phyloP scores from a whole-genome alignment of 2,113 vertebrate genomes.

The Raja brachyura region DNA sequence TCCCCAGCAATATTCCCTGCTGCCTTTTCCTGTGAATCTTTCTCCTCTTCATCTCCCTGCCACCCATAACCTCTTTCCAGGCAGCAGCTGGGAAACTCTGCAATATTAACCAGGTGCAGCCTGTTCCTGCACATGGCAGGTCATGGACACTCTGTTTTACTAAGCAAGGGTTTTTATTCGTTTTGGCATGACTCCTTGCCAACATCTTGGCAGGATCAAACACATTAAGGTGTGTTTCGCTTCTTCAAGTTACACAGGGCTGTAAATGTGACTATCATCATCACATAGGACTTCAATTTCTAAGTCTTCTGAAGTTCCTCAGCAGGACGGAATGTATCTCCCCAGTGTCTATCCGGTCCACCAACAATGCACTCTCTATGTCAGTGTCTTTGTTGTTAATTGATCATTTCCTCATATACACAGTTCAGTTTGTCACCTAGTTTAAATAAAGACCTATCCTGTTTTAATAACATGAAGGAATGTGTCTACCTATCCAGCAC shows the following conservation, averaged over 20 bases:
- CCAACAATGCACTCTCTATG: background rate
- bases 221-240: background rate
- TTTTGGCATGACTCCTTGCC: background rate
- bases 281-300: background rate
- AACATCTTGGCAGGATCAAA: background rate
- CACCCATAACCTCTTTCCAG: background rate
- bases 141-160: background rate
- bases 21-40: too few species aligned
- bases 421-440: background rate
- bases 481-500: background rate
- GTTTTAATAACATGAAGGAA: background rate
- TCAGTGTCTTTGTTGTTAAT: background rate
- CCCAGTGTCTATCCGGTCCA: background rate
- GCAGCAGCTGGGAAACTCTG: background rate
- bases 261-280: background rate
- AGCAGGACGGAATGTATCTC: background rate
- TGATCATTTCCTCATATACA: background rate
- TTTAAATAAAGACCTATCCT: background rate
- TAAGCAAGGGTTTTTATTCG: background rate
- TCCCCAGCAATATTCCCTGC: too few species aligned
- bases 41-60: too few species aligned
- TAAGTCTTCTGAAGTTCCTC: background rate
- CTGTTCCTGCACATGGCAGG: slow-evolving; percentile 16
- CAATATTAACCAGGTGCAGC: slow-evolving; percentile 9
- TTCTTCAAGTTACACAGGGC: background rate